Evolutionary conservation across 92 coral and sea anemone genomes (phyloP).

Genomic region (Porites evermanni): DNA sequence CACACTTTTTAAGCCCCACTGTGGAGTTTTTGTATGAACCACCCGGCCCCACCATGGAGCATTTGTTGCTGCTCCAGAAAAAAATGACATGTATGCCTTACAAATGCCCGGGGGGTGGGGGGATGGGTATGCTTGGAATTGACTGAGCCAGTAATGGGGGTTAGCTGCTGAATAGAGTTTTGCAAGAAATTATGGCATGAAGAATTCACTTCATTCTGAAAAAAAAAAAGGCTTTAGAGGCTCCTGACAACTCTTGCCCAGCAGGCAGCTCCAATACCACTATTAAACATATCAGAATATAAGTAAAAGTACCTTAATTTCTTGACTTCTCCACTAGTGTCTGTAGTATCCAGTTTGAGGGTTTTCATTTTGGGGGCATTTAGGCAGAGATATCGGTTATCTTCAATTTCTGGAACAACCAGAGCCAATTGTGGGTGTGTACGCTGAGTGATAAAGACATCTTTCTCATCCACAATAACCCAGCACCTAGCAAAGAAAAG

Average conservation of each 20-base stretch:
- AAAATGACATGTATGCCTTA: too few species aligned
- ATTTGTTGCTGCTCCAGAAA: too few species aligned
- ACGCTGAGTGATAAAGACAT: constrained; percentile 40
- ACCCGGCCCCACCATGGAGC: too few species aligned
- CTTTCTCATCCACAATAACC: constrained; percentile 62
- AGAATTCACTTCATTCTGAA: too few species aligned
- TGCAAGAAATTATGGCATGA: too few species aligned
- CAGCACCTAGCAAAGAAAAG: constrained; percentile 42
- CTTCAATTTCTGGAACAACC: constrained; percentile 68
- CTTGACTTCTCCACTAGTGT: constrained; percentile 6
- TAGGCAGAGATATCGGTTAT: constrained; percentile 48
- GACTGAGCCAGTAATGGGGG: too few species aligned
- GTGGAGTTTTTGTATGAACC: too few species aligned
- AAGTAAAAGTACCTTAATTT: constrained; percentile 7
- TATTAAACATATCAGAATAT: neutral
- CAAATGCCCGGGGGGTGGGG: too few species aligned
- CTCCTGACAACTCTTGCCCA: neutral
- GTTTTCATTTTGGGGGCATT: constrained; percentile 80
- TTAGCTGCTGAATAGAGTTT: too few species aligned
- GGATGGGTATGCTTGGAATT: too few species aligned
- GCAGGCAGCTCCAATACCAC: neutral
- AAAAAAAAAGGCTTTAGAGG: neutral
- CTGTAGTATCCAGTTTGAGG: constrained; percentile 47
- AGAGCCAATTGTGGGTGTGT: constrained; percentile 62
- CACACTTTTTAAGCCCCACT: too few species aligned